phyloP scores from a whole-genome alignment of 2,888 invertebrate genomes.

The Liposcelis brunnea region DNA sequence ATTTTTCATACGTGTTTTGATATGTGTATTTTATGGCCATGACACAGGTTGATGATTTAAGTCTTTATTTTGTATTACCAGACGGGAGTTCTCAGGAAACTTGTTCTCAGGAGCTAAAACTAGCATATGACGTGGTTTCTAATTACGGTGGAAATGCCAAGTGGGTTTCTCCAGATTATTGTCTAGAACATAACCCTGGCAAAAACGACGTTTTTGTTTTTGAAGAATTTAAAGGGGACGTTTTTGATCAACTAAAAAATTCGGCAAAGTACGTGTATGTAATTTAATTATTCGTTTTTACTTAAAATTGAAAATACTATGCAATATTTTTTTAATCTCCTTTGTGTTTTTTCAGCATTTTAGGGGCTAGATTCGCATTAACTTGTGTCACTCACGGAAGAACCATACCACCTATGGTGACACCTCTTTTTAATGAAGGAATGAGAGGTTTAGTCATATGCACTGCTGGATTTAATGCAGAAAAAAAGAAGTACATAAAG shows the following conservation, averaged over 20 bases:
- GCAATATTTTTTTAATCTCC: background rate
- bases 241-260: slow-evolving; percentile 46
- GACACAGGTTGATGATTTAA: background rate
- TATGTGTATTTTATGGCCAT: background rate
- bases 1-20: too few species aligned
- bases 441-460: slow-evolving; percentile 57
- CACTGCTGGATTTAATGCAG: slow-evolving; percentile 35
- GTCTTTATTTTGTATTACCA: slow-evolving; percentile 4
- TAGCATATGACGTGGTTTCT: background rate
- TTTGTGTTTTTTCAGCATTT: slow-evolving; percentile 35
- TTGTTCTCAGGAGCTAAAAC: background rate
- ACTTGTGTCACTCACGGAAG: slow-evolving; percentile 52
- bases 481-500: slow-evolving; percentile 37
- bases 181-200: background rate
- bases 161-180: background rate
- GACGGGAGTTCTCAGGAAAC: background rate
- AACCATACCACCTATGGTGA: slow-evolving; percentile 53
- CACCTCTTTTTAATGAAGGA: slow-evolving; percentile 64
- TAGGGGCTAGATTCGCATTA: slow-evolving; percentile 67
- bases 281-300: slow-evolving; percentile 12
- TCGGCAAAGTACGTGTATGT: slow-evolving; percentile 47
- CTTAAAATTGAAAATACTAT: background rate
- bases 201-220: slow-evolving; percentile 63
- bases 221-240: slow-evolving; percentile 54
- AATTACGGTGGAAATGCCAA: background rate